phyloP scores from a whole-genome alignment of 2,113 vertebrate genomes.

The Plecotus auritus region DNA sequence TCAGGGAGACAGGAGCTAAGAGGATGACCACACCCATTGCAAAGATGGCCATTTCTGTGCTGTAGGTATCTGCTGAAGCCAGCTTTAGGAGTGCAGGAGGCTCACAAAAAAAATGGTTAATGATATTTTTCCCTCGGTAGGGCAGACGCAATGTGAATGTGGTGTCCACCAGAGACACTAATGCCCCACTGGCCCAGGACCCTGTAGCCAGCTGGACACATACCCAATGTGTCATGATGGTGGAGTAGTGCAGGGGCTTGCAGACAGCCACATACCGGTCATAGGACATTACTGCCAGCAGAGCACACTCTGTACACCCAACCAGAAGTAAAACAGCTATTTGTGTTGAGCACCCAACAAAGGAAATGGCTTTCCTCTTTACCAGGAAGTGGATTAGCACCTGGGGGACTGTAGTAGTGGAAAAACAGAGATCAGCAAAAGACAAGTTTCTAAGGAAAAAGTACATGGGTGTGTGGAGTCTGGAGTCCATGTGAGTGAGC shows the following conservation, averaged over 20 bases:
- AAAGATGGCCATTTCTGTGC: conserved; percentile 67
- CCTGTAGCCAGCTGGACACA: conserved; percentile 38
- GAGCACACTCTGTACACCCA: conserved; percentile 53
- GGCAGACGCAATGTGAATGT: conserved; percentile 56
- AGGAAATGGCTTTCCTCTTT: conserved; percentile 62
- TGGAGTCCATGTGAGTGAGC: conserved; percentile 54
- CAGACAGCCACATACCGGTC: conserved; percentile 71
- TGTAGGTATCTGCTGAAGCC: conserved; percentile 61
- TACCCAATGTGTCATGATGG: conserved; percentile 54
- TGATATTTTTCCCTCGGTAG: conserved; percentile 53
- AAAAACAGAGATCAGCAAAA: conserved; percentile 67
- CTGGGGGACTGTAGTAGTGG: conserved; percentile 65
- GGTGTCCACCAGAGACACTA: conserved; percentile 57
- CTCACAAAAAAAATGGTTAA: conserved; percentile 75
- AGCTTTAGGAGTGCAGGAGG: conserved; percentile 68
- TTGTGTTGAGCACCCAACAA: conserved; percentile 57
- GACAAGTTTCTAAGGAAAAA: conserved; percentile 69
- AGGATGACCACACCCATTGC: conserved; percentile 57
- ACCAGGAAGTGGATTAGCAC: conserved; percentile 56
- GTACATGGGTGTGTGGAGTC: conserved; percentile 60
- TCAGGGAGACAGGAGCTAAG: conserved; percentile 58
- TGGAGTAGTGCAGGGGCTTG: conserved; percentile 67
- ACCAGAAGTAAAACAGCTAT: conserved; percentile 53
- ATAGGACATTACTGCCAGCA: conserved; percentile 71
- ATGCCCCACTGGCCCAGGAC: conserved; percentile 55